A percentile compares a stretch with the other conserved stretches of the same genome.
Conservation (phyloP, 2,113 vertebrate genomes). For the Nestor notabilis region DNA sequence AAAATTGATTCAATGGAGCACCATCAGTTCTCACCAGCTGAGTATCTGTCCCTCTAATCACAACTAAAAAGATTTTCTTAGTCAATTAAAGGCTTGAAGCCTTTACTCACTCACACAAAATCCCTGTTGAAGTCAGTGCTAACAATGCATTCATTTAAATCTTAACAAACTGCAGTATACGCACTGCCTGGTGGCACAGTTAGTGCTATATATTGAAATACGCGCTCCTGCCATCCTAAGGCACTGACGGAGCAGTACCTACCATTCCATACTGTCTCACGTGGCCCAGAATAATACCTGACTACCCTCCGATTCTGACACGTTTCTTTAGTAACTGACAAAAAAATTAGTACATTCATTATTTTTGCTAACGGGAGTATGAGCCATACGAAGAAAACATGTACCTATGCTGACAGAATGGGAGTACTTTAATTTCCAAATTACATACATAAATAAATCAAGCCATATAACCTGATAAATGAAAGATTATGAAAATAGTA, state of each 20-base stretch:
- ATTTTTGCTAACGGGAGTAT: not conserved
- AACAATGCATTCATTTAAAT: slow-evolving; percentile 20
- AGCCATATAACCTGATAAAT: slow-evolving; percentile 28
- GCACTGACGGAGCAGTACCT: not conserved
- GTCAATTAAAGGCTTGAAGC: slow-evolving; percentile 55
- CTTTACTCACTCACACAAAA: slow-evolving; percentile 34
- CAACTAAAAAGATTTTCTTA: slow-evolving; percentile 59
- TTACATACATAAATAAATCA: slow-evolving; percentile 60
- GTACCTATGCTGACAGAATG: slow-evolving; percentile 32
- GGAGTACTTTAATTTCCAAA: slow-evolving; percentile 53
- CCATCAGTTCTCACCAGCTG: slow-evolving; percentile 26
- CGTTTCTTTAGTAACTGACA: not conserved
- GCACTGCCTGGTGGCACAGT: not conserved
- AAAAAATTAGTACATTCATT: slow-evolving; percentile 30
- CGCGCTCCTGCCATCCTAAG: not conserved
- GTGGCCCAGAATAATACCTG: not conserved
- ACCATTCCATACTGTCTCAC: not conserved
- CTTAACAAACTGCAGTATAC: not conserved
- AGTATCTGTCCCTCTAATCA: slow-evolving; percentile 58
- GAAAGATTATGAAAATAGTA: slow-evolving; percentile 62
- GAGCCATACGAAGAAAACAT: slow-evolving; percentile 14
- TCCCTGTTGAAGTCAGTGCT: not conserved
- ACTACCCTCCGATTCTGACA: not conserved
- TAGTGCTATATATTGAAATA: not conserved
- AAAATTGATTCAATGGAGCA: slow-evolving; percentile 49